These are phyloP conservation scores for Phyllotreta striolata DNA, from an alignment of 2,888 invertebrate species.

Conservation along the genomic window DNA sequence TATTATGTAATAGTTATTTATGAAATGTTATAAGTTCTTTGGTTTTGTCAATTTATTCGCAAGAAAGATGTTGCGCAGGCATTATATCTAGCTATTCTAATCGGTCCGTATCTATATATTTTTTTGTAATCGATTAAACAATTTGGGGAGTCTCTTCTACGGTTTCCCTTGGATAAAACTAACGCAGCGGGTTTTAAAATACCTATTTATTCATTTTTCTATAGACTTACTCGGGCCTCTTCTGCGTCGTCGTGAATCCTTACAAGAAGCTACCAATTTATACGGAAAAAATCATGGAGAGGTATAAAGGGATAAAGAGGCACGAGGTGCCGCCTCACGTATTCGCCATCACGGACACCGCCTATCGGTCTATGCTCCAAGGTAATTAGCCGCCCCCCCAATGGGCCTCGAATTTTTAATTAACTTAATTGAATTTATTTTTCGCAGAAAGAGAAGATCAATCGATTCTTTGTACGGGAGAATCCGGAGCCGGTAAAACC, in stretches of 20 bases:
- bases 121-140: too few relatives aligned
- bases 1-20: too few relatives aligned
- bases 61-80: too few relatives aligned
- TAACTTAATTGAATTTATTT: slow-evolving; percentile 35
- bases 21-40: too few relatives aligned
- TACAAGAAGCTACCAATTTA: slow-evolving; percentile 99
- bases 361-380: slow-evolving; percentile 99
- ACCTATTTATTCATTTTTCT: slow-evolving; percentile 50
- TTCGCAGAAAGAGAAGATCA: slow-evolving; percentile 97
- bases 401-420: too few relatives aligned
- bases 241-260: slow-evolving; percentile 99
- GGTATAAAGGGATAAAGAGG: slow-evolving; percentile 99
- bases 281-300: slow-evolving; percentile 99
- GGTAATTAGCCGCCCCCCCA: too few relatives aligned
- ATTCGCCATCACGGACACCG: slow-evolving; percentile 98
- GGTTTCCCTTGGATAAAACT: background rate
- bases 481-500: slow-evolving; percentile 99
- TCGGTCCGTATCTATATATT: too few relatives aligned
- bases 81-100: too few relatives aligned
- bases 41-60: too few relatives aligned
- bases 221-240: slow-evolving; percentile 99
- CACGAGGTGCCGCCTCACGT: slow-evolving; percentile 99
- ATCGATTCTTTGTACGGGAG: slow-evolving; percentile 98
- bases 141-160: background rate
- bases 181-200: background rate